Evolutionary conservation across 2,113 vertebrate genomes (phyloP), one percentile per base, ranked within the genome.

Genomic region (Mirounga angustirostris): DNA sequence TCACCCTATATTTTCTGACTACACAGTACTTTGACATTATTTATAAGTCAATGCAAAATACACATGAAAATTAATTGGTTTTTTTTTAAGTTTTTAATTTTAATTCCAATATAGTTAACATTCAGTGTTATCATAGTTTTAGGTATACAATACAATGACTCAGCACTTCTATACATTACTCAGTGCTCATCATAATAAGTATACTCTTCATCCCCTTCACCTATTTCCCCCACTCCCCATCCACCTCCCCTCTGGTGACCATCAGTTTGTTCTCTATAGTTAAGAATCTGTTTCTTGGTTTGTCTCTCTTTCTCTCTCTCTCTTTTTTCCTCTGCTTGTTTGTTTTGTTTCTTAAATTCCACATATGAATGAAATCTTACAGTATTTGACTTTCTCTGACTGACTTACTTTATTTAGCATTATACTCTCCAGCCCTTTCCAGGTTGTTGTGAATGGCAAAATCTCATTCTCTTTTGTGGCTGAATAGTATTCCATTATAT

Each of bases 31-130:
- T 91, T 54, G 26, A 88, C 26, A 40, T 58, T 63, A 24, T 58
- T 71, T 83, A 83, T 91, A 67, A 89, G 8, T 13, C 43, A 76
- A 84, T 21, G 58, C n/a, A 89, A 96, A 82, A 65, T 61, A 58
- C 16, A 78, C 16, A 52, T 83, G 59, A 58, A 97, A 93, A 89
- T 76, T 30, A 86, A 91, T 71, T 50, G 12, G 63, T 28, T 33
- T 65, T 65, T 26, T 43, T 14, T 33, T 73, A 24, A 74, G 21
- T 46, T 43, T 43, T 74, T 43, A 24, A 73, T 73, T 24, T 43
- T 73, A 74, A 74, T 74, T 74, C 73, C 73, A 46, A 5, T 24
- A 74, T 8, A 14, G 6, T 28, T 46, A 74, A 46, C 73, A 43
- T 24, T 40, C 21, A 46, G 14, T 46, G 40, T 28, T 24, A 4